Conservation (phyloP, 2,888 invertebrate species). For the Parochlus steinenii region DNA sequence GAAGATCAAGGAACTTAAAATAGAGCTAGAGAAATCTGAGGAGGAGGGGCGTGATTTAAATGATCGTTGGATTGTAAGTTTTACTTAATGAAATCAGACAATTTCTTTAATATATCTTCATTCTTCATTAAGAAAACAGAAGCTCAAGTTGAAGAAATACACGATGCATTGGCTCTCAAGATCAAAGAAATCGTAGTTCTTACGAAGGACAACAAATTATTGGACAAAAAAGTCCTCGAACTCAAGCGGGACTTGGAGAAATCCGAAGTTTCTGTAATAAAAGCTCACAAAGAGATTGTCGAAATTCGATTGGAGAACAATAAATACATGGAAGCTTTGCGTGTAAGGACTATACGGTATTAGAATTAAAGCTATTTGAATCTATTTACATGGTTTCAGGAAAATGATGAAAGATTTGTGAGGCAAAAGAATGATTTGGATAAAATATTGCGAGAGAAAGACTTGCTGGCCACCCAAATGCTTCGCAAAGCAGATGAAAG, state of each 20-base stretch:
- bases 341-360: too few relatives aligned
- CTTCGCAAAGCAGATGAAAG: conserved; percentile 3
- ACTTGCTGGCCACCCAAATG: conserved; percentile 2
- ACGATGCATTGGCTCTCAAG: neutral
- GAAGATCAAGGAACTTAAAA: conserved; percentile 1
- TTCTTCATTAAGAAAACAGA: too few relatives aligned
- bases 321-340: neutral
- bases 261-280: neutral
- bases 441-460: conserved; percentile 1
- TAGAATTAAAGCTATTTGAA: too few relatives aligned
- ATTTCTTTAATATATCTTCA: too few relatives aligned
- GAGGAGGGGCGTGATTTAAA: conserved; percentile 1
- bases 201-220: neutral
- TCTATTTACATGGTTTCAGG: too few relatives aligned
- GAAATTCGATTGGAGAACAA: neutral
- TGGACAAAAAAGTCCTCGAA: conserved; percentile 1
- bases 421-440: neutral
- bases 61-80: neutral
- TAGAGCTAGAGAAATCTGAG: neutral
- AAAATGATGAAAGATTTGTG: neutral
- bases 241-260: neutral
- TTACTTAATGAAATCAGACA: too few relatives aligned
- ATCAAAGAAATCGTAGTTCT: neutral
- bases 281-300: neutral
- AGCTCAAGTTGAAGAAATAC: conserved; percentile 4